Percentiles rank a stretch among this genome's conserved stretches.
These are phyloP conservation scores for Drosophila persimilis DNA, from an alignment of 1,140 invertebrate species.

Conservation along the genomic window DNA sequence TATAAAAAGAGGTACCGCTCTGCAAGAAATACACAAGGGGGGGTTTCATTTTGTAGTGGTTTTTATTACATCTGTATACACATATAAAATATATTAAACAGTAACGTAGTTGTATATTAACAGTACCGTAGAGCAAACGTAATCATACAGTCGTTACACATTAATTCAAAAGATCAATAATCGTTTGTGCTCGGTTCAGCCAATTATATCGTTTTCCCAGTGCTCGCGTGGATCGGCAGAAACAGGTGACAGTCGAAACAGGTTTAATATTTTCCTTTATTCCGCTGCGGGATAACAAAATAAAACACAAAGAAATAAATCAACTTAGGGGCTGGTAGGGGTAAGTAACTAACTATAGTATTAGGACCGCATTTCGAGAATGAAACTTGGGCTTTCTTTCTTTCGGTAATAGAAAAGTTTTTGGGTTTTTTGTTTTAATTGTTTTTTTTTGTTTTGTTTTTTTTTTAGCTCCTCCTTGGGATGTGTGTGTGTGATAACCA, in stretches of 20 bases:
- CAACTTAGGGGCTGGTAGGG: constrained; percentile 30
- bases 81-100: constrained; percentile 77
- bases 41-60: constrained; percentile 18
- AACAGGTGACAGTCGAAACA: constrained; percentile 18
- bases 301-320: constrained; percentile 46
- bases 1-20: no score
- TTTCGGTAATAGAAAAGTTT: constrained; percentile 27
- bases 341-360: constrained; percentile 9
- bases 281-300: constrained; percentile 22
- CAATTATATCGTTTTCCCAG: constrained; percentile 26
- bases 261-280: constrained; percentile 29
- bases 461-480: constrained; percentile 10
- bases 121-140: constrained; percentile 70
- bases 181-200: constrained; percentile 65
- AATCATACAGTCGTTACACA: constrained; percentile 47
- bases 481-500: constrained; percentile 23
- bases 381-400: constrained; percentile 47
- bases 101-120: constrained; percentile 67
- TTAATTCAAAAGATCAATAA: constrained; percentile 47
- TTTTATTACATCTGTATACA: constrained; percentile 75
- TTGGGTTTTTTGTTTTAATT: constrained; percentile 23
- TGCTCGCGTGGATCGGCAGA: background rate
- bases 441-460: constrained; percentile 13
- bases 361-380: constrained; percentile 63
- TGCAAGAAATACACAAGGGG: no score